Evolutionary conservation across 2,888 invertebrate genomes (phyloP).

Genomic region (Polymixis lichenea): DNA sequence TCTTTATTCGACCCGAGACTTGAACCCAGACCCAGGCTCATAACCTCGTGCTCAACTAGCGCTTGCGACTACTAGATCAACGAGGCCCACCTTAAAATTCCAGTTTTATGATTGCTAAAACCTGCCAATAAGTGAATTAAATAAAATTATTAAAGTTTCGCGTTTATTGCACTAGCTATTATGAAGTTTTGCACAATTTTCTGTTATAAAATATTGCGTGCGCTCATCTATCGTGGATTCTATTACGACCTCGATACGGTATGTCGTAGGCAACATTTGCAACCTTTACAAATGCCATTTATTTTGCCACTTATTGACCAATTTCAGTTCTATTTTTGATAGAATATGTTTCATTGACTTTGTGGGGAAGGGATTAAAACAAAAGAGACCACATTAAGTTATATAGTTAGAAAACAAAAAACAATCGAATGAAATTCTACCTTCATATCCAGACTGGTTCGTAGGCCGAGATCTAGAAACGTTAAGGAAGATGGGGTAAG

Average conservation of each 20-base stretch:
- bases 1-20: no score
- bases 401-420: not conserved
- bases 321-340: constrained; percentile 12
- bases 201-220: constrained; percentile 7
- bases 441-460: not conserved
- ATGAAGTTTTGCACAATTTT: constrained; percentile 19
- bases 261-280: not conserved
- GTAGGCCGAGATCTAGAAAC: not conserved
- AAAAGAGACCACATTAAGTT: not conserved
- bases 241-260: not conserved
- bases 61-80: not conserved
- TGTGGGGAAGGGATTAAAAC: not conserved
- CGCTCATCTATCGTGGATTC: not conserved
- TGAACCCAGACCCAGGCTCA: no score
- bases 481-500: not conserved
- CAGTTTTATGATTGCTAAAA: not conserved
- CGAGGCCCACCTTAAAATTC: not conserved
- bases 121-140: constrained; percentile 3
- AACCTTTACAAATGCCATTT: not conserved
- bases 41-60: no score
- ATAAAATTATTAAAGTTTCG: not conserved
- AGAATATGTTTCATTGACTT: no score
- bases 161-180: constrained; percentile 13
- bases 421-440: not conserved
- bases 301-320: not conserved